Percentiles rank a stretch among this genome's conserved stretches.
Conservation (phyloP, 2,113 vertebrate species). For the Dinomys branickii region DNA sequence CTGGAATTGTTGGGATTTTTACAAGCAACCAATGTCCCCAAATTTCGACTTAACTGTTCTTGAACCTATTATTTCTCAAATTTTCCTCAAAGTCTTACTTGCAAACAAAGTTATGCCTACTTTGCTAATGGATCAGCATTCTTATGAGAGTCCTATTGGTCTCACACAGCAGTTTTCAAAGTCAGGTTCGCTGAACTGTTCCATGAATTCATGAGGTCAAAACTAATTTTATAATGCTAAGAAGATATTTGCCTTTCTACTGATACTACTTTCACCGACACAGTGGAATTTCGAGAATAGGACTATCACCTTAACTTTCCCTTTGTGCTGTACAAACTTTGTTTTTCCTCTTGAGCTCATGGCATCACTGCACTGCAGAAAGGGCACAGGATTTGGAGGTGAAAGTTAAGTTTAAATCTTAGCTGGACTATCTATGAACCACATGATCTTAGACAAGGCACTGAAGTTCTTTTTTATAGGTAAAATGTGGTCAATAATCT, state of each 20-base stretch:
- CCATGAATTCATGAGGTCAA: neutral
- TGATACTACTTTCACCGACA: neutral
- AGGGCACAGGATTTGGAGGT: neutral
- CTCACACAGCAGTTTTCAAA: neutral
- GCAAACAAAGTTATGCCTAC: neutral
- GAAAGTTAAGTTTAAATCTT: constrained; percentile 1
- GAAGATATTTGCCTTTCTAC: neutral
- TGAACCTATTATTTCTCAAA: neutral
- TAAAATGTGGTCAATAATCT: neutral
- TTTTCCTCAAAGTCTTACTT: neutral
- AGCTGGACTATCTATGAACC: neutral
- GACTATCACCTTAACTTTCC: neutral
- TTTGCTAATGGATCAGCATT: neutral
- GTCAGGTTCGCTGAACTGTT: neutral
- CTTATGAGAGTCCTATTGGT: neutral
- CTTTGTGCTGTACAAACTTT: neutral
- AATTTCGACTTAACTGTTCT: neutral
- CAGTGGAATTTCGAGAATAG: neutral
- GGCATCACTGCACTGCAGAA: neutral
- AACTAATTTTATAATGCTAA: neutral
- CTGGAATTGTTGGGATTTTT: neutral
- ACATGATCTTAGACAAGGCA: neutral
- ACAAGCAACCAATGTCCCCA: neutral
- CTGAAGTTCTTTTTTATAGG: neutral
- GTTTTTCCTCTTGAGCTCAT: neutral